Base-by-base conservation (phyloP, 2,797 vertebrate species). In the Pipistrellus pipistrellus region DNA sequence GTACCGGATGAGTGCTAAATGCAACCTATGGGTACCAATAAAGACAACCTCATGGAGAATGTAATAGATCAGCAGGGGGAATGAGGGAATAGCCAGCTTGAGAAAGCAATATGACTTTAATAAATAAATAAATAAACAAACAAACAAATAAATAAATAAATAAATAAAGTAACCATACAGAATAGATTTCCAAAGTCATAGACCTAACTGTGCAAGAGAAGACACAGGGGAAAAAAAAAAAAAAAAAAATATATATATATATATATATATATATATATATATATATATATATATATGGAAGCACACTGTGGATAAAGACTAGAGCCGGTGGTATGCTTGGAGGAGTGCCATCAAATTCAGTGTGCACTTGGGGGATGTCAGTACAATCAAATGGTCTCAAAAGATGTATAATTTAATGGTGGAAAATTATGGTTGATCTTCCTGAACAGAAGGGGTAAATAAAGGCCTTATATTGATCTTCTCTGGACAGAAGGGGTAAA, bases 11-110 rank as follows among this genome's bases (percentile, higher is more conserved):
- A 96, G 85, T 82, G 92, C 66, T 96, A 95, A 95, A 32, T 93
- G 69, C 68, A 85, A 89, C 72, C 97, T 87, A 76, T 73, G 91
- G 90, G 71, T 77, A 84, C n/a, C 93, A 85, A 93, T 91, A 94
- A 93, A 95, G 85, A 82, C 51, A 84, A 55, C 27, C 51, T 95
- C 88, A 62, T 30, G 46, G 46, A 69, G 81, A 88, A 95, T 71
- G 78, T 44, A 94, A 91, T 87, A 96, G 80, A 95, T 53, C n/a
- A 1, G 41, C 85, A 59, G 85, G 71, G 46, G 75, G 20, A 51
- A 89, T 12, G 41, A 90, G n/a, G 41, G 35, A 89, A 94, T n/a
- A 95, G 81, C 73, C 84, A 93, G 35, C 77, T 94, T 55, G 77
- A 88, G 80, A 96, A 85, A 85, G 18, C 17, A 85, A 82, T 35